Evolutionary conservation across 2,888 invertebrate genomes (phyloP).

Genomic region (Himalopsyche japonica): DNA sequence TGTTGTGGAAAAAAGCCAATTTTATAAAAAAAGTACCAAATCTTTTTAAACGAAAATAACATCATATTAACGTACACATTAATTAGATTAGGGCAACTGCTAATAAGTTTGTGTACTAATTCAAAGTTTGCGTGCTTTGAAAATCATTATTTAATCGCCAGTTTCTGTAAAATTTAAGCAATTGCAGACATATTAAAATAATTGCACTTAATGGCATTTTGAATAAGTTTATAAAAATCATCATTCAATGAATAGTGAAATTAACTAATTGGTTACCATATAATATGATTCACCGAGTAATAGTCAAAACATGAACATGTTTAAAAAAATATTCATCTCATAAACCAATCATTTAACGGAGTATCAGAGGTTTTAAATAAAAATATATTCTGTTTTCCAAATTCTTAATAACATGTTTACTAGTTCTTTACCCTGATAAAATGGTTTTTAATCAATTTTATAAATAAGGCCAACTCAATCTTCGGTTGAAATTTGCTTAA

Average conservation of each 20-base stretch:
- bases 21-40: not conserved
- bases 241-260: not conserved
- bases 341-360: too few species aligned
- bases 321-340: too few species aligned
- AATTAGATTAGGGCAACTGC: not conserved
- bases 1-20: not conserved
- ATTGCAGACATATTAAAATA: constrained; percentile 1
- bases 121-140: not conserved
- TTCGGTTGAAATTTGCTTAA: too few species aligned
- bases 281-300: not conserved
- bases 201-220: not conserved
- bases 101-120: not conserved
- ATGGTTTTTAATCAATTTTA: too few species aligned
- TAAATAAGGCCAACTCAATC: too few species aligned
- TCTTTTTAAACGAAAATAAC: not conserved
- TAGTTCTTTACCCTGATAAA: too few species aligned
- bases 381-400: too few species aligned
- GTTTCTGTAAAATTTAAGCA: not conserved
- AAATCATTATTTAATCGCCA: not conserved
- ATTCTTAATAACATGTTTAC: too few species aligned
- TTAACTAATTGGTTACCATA: not conserved
- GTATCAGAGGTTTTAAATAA: too few species aligned
- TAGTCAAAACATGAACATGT: too few species aligned
- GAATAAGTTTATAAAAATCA: not conserved
- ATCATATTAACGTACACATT: not conserved